phyloP scores from a whole-genome alignment of 2,797 vertebrate species.

The Malurus leucopterus region DNA sequence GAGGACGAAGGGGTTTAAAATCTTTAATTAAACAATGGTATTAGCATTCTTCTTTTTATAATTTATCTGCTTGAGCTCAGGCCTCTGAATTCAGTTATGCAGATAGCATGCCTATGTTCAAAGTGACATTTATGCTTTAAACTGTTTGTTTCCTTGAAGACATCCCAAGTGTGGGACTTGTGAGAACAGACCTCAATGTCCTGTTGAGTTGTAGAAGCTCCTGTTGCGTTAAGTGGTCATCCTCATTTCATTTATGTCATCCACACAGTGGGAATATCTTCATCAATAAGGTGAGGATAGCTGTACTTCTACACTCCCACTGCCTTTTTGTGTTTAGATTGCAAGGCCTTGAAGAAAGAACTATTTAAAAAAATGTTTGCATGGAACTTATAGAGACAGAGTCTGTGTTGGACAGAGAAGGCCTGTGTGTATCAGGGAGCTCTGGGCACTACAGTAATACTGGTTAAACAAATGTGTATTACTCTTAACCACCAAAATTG shows the following conservation, averaged over 20 bases:
- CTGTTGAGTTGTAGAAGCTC: not conserved
- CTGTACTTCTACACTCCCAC: not conserved
- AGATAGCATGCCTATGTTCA: not conserved
- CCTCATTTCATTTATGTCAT: not conserved
- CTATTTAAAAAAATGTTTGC: not conserved
- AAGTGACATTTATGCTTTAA: not conserved
- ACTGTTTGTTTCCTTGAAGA: not conserved
- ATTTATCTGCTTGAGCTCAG: not conserved
- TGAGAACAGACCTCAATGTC: not conserved
- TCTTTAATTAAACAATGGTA: not conserved
- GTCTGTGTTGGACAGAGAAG: not conserved
- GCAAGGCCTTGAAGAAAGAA: not conserved
- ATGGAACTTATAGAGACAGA: not conserved
- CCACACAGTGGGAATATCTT: not conserved
- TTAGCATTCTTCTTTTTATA: not conserved
- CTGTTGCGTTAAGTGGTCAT: accelerated
- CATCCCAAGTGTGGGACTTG: not conserved
- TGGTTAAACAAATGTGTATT: not conserved
- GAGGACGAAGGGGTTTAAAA: not conserved
- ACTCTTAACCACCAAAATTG: not conserved
- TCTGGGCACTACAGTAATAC: not conserved
- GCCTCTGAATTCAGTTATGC: not conserved
- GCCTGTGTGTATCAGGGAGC: not conserved
- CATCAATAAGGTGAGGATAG: not conserved
- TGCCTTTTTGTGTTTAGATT: not conserved